Percentiles rank a stretch among this genome's conserved stretches.
Evolutionary conservation across 2,888 invertebrate species (phyloP).

Genomic region (Macrosiphum euphorbiae): DNA sequence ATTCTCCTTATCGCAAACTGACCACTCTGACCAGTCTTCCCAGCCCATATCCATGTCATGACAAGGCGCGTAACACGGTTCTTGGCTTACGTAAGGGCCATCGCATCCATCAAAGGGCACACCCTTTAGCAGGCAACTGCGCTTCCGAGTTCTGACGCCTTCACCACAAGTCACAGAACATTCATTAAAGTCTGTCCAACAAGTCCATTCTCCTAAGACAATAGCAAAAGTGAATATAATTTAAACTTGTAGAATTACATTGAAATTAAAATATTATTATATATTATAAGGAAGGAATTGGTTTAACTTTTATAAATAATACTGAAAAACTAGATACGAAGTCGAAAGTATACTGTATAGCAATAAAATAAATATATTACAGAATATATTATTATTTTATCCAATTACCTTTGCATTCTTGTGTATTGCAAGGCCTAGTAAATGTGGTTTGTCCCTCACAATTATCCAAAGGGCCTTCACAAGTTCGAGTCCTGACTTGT

Average conservation of each 20-base stretch:
- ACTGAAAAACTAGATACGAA: neutral
- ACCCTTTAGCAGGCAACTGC: slow-evolving; percentile 74
- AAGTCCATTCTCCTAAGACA: slow-evolving; percentile 80
- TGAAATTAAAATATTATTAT: neutral
- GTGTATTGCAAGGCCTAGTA: slow-evolving; percentile 80
- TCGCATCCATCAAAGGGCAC: slow-evolving; percentile 72
- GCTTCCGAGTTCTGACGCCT: slow-evolving; percentile 78
- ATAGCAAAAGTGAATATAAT: neutral
- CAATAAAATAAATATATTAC: neutral
- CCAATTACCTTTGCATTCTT: slow-evolving; percentile 76
- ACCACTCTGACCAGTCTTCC: slow-evolving; percentile 84
- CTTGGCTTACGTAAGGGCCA: slow-evolving; percentile 77
- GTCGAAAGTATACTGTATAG: neutral
- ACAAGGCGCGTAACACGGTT: slow-evolving; percentile 81
- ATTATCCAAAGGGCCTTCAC: slow-evolving; percentile 70
- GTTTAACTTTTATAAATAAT: neutral
- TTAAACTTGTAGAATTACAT: neutral
- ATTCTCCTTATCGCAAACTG: slow-evolving; percentile 76
- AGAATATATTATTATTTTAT: neutral
- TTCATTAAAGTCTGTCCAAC: slow-evolving; percentile 88
- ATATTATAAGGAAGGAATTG: neutral
- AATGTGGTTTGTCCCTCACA: slow-evolving; percentile 74
- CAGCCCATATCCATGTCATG: slow-evolving; percentile 76
- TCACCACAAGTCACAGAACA: slow-evolving; percentile 83
- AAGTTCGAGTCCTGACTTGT: slow-evolving; percentile 75